These are phyloP conservation scores for Aspidiotus destructor DNA, from an alignment of 2,888 invertebrate species.

Conservation along the genomic window DNA sequence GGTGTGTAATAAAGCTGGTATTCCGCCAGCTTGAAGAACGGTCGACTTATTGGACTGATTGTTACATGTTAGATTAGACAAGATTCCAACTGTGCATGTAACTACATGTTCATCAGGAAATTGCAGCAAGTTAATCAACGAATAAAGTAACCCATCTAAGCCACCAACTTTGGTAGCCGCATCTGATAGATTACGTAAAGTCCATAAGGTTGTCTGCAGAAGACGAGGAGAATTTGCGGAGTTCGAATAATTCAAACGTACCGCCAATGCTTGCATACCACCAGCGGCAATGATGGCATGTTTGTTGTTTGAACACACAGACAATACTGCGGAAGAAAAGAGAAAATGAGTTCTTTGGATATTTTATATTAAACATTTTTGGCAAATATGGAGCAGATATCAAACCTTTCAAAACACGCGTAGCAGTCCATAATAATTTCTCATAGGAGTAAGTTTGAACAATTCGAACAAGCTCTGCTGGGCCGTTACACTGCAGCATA, in stretches of 20 bases:
- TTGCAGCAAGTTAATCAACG: constrained; percentile 79
- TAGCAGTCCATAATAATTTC: constrained; percentile 97
- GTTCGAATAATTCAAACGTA: constrained; percentile 88
- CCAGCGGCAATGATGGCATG: constrained; percentile 96
- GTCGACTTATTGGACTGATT: constrained; percentile 93
- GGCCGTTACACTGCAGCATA: constrained; percentile 91
- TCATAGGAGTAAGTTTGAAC: constrained; percentile 96
- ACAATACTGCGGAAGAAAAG: constrained; percentile 56
- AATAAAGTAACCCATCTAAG: constrained; percentile 72
- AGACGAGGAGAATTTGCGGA: constrained; percentile 59
- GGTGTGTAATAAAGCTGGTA: constrained; percentile 90
- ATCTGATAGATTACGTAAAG: constrained; percentile 93
- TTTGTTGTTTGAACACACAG: constrained; percentile 97
- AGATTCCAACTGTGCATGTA: constrained; percentile 94
- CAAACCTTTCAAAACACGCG: constrained; percentile 83
- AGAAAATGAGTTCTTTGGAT: background rate
- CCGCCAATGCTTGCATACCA: constrained; percentile 93
- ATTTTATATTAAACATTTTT: background rate
- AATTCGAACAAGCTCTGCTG: constrained; percentile 90
- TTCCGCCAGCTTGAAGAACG: constrained; percentile 68
- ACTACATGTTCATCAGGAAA: constrained; percentile 93
- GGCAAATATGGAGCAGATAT: background rate
- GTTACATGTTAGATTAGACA: constrained; percentile 98
- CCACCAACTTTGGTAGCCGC: constrained; percentile 91
- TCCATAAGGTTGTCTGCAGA: constrained; percentile 96